Percentiles rank a stretch among this genome's conserved stretches.
These are phyloP conservation scores for Solea solea DNA, from an alignment of 2,113 vertebrate species.

Conservation along the genomic window DNA sequence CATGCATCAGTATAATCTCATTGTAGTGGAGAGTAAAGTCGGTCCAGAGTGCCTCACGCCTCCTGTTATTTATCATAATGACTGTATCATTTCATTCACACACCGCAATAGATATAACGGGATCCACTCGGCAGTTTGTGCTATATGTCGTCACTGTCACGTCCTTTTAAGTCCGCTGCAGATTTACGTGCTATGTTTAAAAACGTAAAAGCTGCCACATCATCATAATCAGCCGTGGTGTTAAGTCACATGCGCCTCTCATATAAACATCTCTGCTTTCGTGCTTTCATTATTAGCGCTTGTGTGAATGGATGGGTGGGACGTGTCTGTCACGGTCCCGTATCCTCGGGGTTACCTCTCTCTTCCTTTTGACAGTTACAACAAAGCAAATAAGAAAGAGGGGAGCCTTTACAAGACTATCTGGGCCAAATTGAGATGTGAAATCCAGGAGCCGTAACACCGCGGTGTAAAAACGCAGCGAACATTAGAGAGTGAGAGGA, in stretches of 20 bases:
- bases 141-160: constrained; percentile 45
- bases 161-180: constrained; percentile 31
- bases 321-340: constrained; percentile 55
- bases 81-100: constrained; percentile 57
- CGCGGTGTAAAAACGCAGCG: constrained; percentile 63
- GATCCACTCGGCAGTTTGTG: constrained; percentile 46
- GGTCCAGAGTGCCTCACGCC: constrained; percentile 57
- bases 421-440: constrained; percentile 79
- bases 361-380: constrained; percentile 61
- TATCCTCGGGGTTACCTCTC: constrained; percentile 45
- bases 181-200: constrained; percentile 29
- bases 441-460: constrained; percentile 76
- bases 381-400: constrained; percentile 65
- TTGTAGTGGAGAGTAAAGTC: constrained; percentile 60
- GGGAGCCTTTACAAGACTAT: constrained; percentile 60
- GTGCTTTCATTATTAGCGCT: constrained; percentile 40
- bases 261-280: constrained; percentile 61
- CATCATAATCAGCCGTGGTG: constrained; percentile 18
- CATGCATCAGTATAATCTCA: constrained; percentile 69
- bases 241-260: constrained; percentile 21
- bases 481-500: constrained; percentile 77
- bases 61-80: constrained; percentile 58
- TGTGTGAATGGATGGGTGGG: constrained; percentile 60
- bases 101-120: constrained; percentile 37
- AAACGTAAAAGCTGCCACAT: constrained; percentile 38